Base-by-base conservation (phyloP, 2,888 invertebrate species). In the Pristionchus entomophagus region DNA sequence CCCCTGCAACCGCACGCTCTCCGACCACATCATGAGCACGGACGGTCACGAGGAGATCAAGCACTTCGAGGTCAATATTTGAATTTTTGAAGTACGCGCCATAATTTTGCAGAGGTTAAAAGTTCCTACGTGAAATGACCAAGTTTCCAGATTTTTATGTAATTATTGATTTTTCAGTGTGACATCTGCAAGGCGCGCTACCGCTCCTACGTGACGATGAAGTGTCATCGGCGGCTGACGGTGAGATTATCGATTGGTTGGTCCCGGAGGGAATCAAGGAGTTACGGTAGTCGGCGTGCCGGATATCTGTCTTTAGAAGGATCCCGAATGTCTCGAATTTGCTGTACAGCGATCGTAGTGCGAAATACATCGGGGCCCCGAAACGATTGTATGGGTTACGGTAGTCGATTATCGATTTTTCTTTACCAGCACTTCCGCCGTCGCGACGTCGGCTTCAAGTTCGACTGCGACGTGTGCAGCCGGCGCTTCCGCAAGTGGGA, bases 201-300 rank as follows among this genome's bases (percentile, higher is more conserved):
- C 59, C 82, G 82, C 56, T 59, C 82, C 19, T 82, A 56, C 41
- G 59, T 82, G 51, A 51, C 82, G 56, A 82, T 82, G 82, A 82
- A 32, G 38, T 59, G 82, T n/a, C 82, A 82, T 82, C 82, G 82
- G 12, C 56, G 82, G 12, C 5, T 35, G 26, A 82, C 45, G 56
- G 82, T 82, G n/a, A 4, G 45, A n/a, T 41, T 77, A 77, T 49
- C 38, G 78, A 78, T 78, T 29, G 78, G n/a, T 77, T 4, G 77
- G n/a, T n/a, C n/a, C n/a, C n/a, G n/a, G n/a, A n/a, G n/a, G n/a
- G n/a, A n/a, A n/a, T n/a, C n/a, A n/a, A n/a, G n/a, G n/a, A n/a
- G n/a, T 53, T 51, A 35, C 53, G 32, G 81, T 38, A 81, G 6
- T 10, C 62, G 6, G 45, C 6, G 14, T n/a, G n/a, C n/a, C n/a